Evolutionary conservation across 2,888 invertebrate genomes (phyloP).

Genomic region (Chymomyza amoena): DNA sequence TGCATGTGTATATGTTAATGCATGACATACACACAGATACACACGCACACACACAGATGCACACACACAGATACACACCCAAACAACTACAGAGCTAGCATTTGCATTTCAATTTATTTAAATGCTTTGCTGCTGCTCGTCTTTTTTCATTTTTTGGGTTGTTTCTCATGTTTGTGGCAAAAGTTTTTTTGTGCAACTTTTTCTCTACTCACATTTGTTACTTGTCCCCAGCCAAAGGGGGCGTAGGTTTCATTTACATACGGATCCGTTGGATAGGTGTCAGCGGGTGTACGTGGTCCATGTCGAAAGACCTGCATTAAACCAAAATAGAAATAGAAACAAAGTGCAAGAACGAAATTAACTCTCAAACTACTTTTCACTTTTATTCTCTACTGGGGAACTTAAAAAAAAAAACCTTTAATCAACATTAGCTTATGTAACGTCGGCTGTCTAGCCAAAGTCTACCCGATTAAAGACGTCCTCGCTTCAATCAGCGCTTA

Average conservation of each 20-base stretch:
- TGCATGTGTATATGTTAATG: slow-evolving; percentile 73
- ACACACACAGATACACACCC: not conserved
- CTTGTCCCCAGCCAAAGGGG: slow-evolving; percentile 89
- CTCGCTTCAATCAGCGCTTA: slow-evolving; percentile 3
- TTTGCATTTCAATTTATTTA: slow-evolving; percentile 74
- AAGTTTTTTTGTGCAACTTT: slow-evolving; percentile 53
- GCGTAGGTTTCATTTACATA: slow-evolving; percentile 83
- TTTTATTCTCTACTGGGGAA: not conserved
- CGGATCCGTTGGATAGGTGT: slow-evolving; percentile 87
- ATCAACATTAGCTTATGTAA: slow-evolving; percentile 22
- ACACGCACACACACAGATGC: slow-evolving; percentile 4
- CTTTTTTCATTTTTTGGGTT: slow-evolving; percentile 25
- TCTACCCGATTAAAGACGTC: not conserved
- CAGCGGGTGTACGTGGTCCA: slow-evolving; percentile 88
- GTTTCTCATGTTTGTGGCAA: slow-evolving; percentile 32
- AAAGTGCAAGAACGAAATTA: not conserved
- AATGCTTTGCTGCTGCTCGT: slow-evolving; percentile 58
- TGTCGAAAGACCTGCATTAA: slow-evolving; percentile 85
- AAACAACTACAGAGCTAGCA: slow-evolving; percentile 35
- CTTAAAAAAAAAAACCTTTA: slow-evolving; percentile 10
- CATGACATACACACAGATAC: slow-evolving; percentile 28
- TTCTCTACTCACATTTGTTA: slow-evolving; percentile 84
- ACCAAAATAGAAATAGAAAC: not conserved
- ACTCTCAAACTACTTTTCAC: not conserved
- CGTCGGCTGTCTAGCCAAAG: not conserved